These are phyloP conservation scores for Argyrosomus regius DNA, from an alignment of 2,797 vertebrate genomes.

Conservation along the genomic window DNA sequence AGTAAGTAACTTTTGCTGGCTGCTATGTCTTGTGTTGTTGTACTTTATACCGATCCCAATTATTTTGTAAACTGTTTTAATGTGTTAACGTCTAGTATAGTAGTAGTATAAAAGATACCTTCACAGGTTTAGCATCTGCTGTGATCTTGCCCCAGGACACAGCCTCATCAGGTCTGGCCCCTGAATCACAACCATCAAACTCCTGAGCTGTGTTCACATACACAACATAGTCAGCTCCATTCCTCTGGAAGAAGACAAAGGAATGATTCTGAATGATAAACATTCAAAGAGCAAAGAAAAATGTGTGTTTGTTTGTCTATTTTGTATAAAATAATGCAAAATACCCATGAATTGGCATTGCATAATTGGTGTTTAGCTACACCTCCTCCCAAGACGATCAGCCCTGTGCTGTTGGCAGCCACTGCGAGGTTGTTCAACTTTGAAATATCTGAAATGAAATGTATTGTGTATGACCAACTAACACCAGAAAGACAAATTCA, in stretches of 20 bases:
- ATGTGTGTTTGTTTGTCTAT: no score
- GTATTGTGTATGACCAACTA: background rate
- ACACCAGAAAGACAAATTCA: background rate
- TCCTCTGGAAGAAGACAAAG: slow-evolving; percentile 76
- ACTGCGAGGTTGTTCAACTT: slow-evolving; percentile 87
- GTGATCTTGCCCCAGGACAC: slow-evolving; percentile 93
- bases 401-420: slow-evolving; percentile 87
- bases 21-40: no score
- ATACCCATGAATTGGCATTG: slow-evolving; percentile 92
- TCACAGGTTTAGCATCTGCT: slow-evolving; percentile 87
- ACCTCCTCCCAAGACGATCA: slow-evolving; percentile 91
- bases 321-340: background rate
- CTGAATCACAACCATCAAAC: slow-evolving; percentile 91
- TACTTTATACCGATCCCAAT: no score
- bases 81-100: background rate
- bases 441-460: slow-evolving; percentile 80
- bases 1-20: no score
- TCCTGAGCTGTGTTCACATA: slow-evolving; percentile 92
- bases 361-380: slow-evolving; percentile 92
- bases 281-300: no score
- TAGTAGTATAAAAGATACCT: slow-evolving; percentile 74
- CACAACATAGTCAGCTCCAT: slow-evolving; percentile 88
- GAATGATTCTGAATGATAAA: no score
- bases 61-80: no score
- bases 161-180: slow-evolving; percentile 89